Evolutionary conservation across 92 coral and sea anemone genomes (phyloP).

Genomic region (Zoanthus gigantus): DNA sequence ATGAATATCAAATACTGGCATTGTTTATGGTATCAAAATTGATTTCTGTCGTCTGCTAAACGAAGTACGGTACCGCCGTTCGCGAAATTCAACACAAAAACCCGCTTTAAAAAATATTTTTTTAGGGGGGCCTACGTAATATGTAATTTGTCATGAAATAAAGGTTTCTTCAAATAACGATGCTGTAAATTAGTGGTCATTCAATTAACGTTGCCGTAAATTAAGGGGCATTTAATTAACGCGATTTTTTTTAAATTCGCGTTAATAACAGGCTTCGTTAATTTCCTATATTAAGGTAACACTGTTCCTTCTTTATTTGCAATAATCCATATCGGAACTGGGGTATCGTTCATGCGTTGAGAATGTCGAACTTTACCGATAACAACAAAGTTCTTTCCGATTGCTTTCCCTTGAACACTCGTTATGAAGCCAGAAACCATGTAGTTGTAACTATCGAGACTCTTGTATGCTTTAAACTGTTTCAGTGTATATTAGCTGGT

Average conservation of each 20-base stretch:
- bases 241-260: neutral
- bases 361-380: too few species aligned
- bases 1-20: constrained; percentile 38
- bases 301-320: too few species aligned
- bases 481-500: too few species aligned
- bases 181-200: constrained; percentile 1
- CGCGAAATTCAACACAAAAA: constrained; percentile 6
- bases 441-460: too few species aligned
- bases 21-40: constrained; percentile 36
- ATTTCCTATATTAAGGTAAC: neutral
- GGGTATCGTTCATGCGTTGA: too few species aligned
- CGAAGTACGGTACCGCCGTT: constrained; percentile 14
- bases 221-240: constrained; percentile 1
- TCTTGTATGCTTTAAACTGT: too few species aligned
- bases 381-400: too few species aligned
- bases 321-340: too few species aligned
- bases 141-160: constrained; percentile 27
- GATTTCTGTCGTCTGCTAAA: constrained; percentile 45
- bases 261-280: neutral
- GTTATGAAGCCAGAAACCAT: too few species aligned
- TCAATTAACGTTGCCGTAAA: neutral
- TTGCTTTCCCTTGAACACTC: too few species aligned
- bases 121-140: neutral
- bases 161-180: constrained; percentile 23
- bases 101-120: neutral